Base-by-base conservation (phyloP, 2,888 invertebrate species). In the Agrotis segetum region DNA sequence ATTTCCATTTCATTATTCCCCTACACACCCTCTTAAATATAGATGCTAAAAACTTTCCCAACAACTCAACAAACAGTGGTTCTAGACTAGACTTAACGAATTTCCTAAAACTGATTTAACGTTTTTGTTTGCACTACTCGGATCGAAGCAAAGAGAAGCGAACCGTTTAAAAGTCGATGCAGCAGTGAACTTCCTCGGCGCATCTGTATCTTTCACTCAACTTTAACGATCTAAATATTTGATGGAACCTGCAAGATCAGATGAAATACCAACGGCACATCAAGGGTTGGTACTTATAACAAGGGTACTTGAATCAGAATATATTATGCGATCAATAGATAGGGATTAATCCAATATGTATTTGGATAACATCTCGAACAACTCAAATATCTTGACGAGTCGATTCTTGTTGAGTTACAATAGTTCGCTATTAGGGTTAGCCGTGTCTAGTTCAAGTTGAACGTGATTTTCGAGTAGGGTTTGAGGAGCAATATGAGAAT, bases 151-250 rank as follows among this genome's bases (percentile, higher is more conserved):
- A 49, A 68, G 67, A 66, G 78, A 59, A 68, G 61, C 73, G 59
- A 73, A 66, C 52, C 81, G 79, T 81, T 83, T 85, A 77, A 85
- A 85, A 87, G 87, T 88, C 87, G 87, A 88, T 91, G 89, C 90
- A 89, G 90, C 88, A 81, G 85, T 85, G 79, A 88, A 90, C 88
- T 91, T 90, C 84, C 81, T 79, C 75, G 84, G 87, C 88, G 88
- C 86, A 89, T 89, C 88, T 85, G 88, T 82, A 88, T 90, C 88
- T 92, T 91, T 91, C 91, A 91, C 91, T 92, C 90, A 90, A 94
- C 91, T 94, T 95, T 93, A 94, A 93, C 91, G 91, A 86, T 88
- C 91, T 95, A 92, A 95, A 96, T 96, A 95, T 95, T 96, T 94
- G 93, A 96, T 95, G 92, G 91, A 90, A 91, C 89, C 92, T 91